A percentile compares a stretch with the other conserved stretches of the same genome.
Conservation (phyloP, 2,113 vertebrate species). For the Catagonus wagneri region DNA sequence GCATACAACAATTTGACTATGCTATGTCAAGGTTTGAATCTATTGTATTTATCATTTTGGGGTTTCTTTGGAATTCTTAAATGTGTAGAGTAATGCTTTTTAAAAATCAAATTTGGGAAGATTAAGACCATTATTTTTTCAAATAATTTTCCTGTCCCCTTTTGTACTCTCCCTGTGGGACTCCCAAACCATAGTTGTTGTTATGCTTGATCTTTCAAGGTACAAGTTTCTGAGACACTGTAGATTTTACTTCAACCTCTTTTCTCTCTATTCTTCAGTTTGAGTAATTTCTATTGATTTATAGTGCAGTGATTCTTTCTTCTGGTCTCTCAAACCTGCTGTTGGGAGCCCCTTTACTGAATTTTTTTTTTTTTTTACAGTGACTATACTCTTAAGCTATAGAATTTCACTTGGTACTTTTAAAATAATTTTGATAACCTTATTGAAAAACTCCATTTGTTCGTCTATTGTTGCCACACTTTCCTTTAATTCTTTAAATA, state of each 20-base stretch:
- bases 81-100: background rate
- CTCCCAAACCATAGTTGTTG: background rate
- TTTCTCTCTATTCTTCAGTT: background rate
- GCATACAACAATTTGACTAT: background rate
- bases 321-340: background rate
- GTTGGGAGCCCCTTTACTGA: background rate
- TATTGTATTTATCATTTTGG: background rate
- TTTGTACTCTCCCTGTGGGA: background rate
- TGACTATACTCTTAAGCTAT: background rate
- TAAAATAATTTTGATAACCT: background rate
- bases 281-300: slow-evolving; percentile 2
- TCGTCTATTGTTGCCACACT: background rate
- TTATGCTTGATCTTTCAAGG: background rate
- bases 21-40: background rate
- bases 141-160: background rate
- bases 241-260: background rate
- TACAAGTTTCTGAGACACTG: background rate
- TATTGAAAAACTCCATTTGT: background rate
- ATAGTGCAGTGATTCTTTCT: background rate
- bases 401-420: background rate
- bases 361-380: background rate
- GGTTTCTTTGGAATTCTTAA: background rate
- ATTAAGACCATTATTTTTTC: background rate
- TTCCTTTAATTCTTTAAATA: slow-evolving; percentile 47
- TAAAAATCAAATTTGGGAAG: background rate